phyloP scores from a whole-genome alignment of 2,113 vertebrate species.

The Spea multiplicata region DNA sequence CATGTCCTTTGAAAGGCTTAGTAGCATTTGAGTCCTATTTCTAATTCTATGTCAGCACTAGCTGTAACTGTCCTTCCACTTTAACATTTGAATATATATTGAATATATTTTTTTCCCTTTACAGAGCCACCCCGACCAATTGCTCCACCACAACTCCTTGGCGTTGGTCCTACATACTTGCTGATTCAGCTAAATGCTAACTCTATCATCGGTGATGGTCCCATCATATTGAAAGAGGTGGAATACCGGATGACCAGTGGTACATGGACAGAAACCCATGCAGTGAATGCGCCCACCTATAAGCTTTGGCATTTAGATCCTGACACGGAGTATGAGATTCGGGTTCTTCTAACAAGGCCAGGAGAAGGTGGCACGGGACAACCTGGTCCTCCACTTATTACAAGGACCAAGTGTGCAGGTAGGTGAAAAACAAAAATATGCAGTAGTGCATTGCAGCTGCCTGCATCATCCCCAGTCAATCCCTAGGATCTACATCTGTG shows the following conservation, averaged over 20 bases:
- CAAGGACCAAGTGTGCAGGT: slow-evolving; percentile 98
- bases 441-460: too few species aligned
- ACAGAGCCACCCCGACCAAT: slow-evolving; percentile 93
- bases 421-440: slow-evolving; percentile 21
- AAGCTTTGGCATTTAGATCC: slow-evolving; percentile 98
- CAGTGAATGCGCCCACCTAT: slow-evolving; percentile 92
- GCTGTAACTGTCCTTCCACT: too few species aligned
- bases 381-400: slow-evolving; percentile 88
- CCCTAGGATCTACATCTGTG: too few species aligned
- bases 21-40: too few species aligned
- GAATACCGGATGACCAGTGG: slow-evolving; percentile 96
- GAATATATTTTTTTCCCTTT: background rate
- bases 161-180: slow-evolving; percentile 90
- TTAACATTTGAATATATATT: background rate
- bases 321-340: slow-evolving; percentile 94
- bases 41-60: too few species aligned
- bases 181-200: slow-evolving; percentile 97
- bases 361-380: slow-evolving; percentile 93
- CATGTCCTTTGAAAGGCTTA: too few species aligned
- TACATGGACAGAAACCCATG: slow-evolving; percentile 94
- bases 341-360: slow-evolving; percentile 88
- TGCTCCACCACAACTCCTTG: slow-evolving; percentile 91
- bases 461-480: too few species aligned
- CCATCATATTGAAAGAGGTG: slow-evolving; percentile 95
- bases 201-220: slow-evolving; percentile 96